Evolutionary conservation across 2,888 invertebrate species (phyloP).

Genomic region (Idaea biselata): DNA sequence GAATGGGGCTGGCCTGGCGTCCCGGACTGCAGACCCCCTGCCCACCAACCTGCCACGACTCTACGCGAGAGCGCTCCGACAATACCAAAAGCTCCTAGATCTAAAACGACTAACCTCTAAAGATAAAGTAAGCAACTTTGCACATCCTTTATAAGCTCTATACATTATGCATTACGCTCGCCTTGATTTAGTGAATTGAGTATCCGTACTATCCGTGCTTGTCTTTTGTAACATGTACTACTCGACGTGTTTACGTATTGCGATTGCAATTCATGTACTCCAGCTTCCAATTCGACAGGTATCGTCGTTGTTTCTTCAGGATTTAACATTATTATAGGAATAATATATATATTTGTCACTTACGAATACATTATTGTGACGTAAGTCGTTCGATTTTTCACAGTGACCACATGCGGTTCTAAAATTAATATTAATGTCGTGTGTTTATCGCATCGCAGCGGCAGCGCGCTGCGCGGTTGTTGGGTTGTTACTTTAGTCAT

Average conservation of each 20-base stretch:
- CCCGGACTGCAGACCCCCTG: conserved; percentile 54
- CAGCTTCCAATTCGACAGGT: background rate
- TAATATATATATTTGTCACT: conserved; percentile 7
- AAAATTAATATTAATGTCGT: conserved; percentile 16
- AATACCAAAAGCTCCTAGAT: conserved; percentile 82
- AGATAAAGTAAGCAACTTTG: conserved; percentile 69
- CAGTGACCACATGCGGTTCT: conserved; percentile 18
- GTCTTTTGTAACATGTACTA: conserved; percentile 14
- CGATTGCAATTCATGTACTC: background rate
- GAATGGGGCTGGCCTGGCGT: conserved; percentile 68
- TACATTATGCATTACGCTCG: conserved; percentile 22
- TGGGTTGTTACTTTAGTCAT: too few relatives aligned
- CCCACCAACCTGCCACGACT: conserved; percentile 73
- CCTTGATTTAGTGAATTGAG: conserved; percentile 22
- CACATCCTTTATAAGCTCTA: conserved; percentile 20
- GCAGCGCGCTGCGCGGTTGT: background rate
- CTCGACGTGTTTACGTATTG: conserved; percentile 13
- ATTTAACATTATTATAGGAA: conserved; percentile 14
- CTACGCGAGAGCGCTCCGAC: conserved; percentile 81
- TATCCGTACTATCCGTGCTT: conserved; percentile 15
- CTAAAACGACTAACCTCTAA: conserved; percentile 76
- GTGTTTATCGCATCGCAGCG: conserved; percentile 6
- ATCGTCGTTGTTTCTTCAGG: conserved; percentile 6
- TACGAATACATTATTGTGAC: conserved; percentile 15
- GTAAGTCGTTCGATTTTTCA: conserved; percentile 13